phyloP scores from a whole-genome alignment of 2,888 invertebrate genomes.

The Eremobia ochroleuca region DNA sequence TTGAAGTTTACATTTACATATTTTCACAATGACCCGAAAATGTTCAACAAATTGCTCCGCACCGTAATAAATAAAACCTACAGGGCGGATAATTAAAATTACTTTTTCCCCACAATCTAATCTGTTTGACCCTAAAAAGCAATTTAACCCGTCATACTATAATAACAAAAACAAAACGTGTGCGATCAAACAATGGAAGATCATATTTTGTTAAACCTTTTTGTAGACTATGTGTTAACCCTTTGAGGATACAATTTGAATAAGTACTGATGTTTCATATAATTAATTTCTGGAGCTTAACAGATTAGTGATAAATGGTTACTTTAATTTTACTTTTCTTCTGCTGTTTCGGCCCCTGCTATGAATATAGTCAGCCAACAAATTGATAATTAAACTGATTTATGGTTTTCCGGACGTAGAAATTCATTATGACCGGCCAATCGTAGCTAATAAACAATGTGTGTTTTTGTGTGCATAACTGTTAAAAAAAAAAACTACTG shows the following conservation, averaged over 20 bases:
- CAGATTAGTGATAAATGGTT: background rate
- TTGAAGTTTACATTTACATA: constrained; percentile 18
- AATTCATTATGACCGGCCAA: background rate
- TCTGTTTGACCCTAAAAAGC: constrained; percentile 35
- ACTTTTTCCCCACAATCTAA: constrained; percentile 42
- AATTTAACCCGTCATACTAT: constrained; percentile 53
- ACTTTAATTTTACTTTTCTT: background rate
- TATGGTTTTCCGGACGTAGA: background rate
- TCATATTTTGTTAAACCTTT: constrained; percentile 46
- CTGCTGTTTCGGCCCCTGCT: background rate
- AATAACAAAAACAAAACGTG: constrained; percentile 55
- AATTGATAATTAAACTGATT: background rate
- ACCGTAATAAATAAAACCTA: constrained; percentile 45
- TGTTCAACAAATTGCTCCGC: constrained; percentile 40
- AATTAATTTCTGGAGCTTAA: constrained; percentile 33
- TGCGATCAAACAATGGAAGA: constrained; percentile 33
- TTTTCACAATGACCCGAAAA: constrained; percentile 31
- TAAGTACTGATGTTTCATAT: constrained; percentile 26
- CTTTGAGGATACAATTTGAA: constrained; percentile 36
- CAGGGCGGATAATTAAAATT: constrained; percentile 37
- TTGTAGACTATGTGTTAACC: constrained; percentile 35
- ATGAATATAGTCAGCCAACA: background rate
- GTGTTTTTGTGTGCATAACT: background rate
- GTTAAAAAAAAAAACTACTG: background rate
- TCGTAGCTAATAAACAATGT: background rate